A percentile compares a stretch with the other conserved stretches of the same genome.
Conservation (phyloP, 2,797 vertebrate genomes). For the Lagodon rhomboides region DNA sequence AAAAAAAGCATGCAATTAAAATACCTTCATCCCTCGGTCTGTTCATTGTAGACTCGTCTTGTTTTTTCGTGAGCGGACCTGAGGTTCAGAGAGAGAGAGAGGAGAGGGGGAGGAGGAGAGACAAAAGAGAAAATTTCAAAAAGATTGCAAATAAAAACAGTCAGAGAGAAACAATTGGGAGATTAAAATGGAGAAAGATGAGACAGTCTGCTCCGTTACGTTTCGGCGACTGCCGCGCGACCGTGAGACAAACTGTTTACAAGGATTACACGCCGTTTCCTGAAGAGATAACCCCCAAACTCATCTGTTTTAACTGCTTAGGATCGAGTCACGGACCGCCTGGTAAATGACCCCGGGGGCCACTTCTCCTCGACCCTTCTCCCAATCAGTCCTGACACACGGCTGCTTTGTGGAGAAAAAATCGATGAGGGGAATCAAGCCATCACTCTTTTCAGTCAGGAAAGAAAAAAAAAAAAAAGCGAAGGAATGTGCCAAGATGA, state of each 20-base stretch:
- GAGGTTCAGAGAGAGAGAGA: conserved; percentile 84
- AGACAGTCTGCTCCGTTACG: conserved; percentile 40
- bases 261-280: conserved; percentile 55
- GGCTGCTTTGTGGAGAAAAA: conserved; percentile 76
- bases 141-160: conserved; percentile 63
- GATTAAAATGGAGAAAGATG: conserved; percentile 49
- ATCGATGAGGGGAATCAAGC: conserved; percentile 79
- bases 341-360: conserved; percentile 73
- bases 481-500: conserved; percentile 61
- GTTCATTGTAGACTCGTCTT: conserved; percentile 93
- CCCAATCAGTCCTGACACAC: conserved; percentile 70
- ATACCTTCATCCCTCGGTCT: conserved; percentile 95
- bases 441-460: conserved; percentile 71
- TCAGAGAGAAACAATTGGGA: conserved; percentile 60
- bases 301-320: conserved; percentile 72
- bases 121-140: conserved; percentile 84
- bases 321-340: conserved; percentile 69
- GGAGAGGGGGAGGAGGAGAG: conserved; percentile 74
- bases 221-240: conserved; percentile 45
- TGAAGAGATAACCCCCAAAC: conserved; percentile 66
- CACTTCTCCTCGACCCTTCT: conserved; percentile 68
- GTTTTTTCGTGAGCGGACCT: conserved; percentile 97
- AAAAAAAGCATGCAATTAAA: conserved; percentile 85
- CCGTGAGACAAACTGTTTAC: conserved; percentile 57
- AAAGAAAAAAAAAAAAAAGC: conserved; percentile 42